These are phyloP conservation scores for Naja naja DNA, from an alignment of 2,113 vertebrate species.

Conservation along the genomic window DNA sequence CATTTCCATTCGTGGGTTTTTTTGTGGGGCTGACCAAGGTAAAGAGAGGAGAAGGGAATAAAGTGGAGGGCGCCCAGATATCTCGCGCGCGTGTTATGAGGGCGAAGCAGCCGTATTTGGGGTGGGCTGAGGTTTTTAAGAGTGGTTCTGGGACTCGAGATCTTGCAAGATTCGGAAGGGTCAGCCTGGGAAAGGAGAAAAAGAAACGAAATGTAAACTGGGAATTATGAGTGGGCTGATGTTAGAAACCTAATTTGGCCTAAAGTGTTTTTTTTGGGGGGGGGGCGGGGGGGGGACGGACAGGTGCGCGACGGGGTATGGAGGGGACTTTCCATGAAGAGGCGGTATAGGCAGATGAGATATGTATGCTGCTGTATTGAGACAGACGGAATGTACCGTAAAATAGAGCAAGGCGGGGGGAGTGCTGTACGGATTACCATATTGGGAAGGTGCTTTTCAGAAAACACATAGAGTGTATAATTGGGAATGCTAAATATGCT, in stretches of 20 bases:
- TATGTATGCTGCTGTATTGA: too few species aligned
- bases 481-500: too few species aligned
- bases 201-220: background rate
- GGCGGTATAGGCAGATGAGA: background rate
- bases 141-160: too few species aligned
- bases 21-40: slow-evolving; percentile 14
- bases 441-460: too few species aligned
- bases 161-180: background rate
- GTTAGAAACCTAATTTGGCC: background rate
- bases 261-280: background rate
- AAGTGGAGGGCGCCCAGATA: background rate
- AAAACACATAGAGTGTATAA: too few species aligned
- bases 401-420: background rate
- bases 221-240: background rate
- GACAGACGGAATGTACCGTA: too few species aligned
- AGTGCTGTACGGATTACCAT: too few species aligned
- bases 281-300: background rate
- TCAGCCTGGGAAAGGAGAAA: rapidly evolving
- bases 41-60: slow-evolving; percentile 35
- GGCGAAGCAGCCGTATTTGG: slow-evolving; percentile 8
- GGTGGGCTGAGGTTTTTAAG: slow-evolving; percentile 2
- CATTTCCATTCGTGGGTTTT: background rate
- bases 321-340: background rate
- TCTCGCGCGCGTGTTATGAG: background rate
- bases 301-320: background rate